These are phyloP conservation scores for Acronicta aceris DNA, from an alignment of 2,888 invertebrate genomes.

Conservation along the genomic window DNA sequence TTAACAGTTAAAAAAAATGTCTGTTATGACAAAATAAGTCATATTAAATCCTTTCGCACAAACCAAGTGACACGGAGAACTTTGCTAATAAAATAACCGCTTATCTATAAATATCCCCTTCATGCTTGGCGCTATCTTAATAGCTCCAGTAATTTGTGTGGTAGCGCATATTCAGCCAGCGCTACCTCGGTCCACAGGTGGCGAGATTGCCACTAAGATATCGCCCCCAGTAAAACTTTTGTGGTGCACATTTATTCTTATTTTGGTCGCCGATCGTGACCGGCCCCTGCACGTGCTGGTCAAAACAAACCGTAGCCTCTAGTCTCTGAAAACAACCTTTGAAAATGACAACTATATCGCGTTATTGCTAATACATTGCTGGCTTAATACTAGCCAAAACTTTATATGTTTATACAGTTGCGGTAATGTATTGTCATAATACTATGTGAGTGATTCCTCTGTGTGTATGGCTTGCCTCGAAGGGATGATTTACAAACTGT, in stretches of 20 bases:
- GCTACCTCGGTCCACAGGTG: conserved; percentile 52
- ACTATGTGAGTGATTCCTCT: conserved; percentile 23
- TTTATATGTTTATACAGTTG: not conserved
- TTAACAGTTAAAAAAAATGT: no score
- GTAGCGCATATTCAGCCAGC: conserved; percentile 42
- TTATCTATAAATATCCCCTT: conserved; percentile 27
- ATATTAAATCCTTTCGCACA: conserved; percentile 1
- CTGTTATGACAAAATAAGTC: no score
- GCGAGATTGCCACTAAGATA: conserved; percentile 53
- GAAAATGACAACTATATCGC: conserved; percentile 24
- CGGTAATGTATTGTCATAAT: conserved; percentile 39
- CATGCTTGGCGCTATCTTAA: conserved; percentile 34
- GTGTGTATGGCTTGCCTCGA: conserved; percentile 60
- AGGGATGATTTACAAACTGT: conserved; percentile 75
- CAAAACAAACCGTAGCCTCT: conserved; percentile 68
- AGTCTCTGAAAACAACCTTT: conserved; percentile 55
- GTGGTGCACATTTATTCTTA: conserved; percentile 55
- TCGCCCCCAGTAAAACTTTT: conserved; percentile 49
- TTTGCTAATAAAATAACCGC: conserved; percentile 19
- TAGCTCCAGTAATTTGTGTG: conserved; percentile 50
- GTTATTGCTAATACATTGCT: conserved; percentile 28
- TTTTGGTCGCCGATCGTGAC: conserved; percentile 71
- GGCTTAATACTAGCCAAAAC: not conserved
- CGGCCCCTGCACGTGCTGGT: conserved; percentile 68
- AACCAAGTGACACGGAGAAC: conserved; percentile 21